These are phyloP conservation scores for Arge pagana DNA, from an alignment of 2,888 invertebrate genomes.

Conservation along the genomic window DNA sequence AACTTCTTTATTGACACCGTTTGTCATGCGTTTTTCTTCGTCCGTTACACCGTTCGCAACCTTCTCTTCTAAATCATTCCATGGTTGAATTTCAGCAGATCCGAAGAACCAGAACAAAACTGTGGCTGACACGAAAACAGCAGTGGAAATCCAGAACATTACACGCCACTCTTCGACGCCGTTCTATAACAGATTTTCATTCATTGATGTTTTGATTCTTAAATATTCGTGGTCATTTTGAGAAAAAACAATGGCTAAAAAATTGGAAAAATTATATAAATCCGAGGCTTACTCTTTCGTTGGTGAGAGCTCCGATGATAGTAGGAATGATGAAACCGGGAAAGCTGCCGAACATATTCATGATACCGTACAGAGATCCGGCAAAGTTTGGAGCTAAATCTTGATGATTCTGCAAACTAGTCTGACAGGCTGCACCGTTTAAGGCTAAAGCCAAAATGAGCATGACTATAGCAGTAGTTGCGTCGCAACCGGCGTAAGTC, in stretches of 20 bases:
- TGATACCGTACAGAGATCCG: constrained; percentile 54
- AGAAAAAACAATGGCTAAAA: neutral
- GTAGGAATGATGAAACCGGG: constrained; percentile 54
- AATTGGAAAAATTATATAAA: neutral
- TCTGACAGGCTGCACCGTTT: constrained; percentile 55
- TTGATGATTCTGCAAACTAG: constrained; percentile 54
- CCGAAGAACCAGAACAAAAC: constrained; percentile 73
- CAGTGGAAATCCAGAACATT: constrained; percentile 74
- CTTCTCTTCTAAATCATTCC: constrained; percentile 65
- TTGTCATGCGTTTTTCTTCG: constrained; percentile 45
- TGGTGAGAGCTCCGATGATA: constrained; percentile 48
- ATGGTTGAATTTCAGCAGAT: constrained; percentile 71
- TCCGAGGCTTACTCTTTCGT: constrained; percentile 42
- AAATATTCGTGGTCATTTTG: too few species aligned
- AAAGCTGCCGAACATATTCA: constrained; percentile 55
- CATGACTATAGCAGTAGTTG: constrained; percentile 45
- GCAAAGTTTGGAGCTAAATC: constrained; percentile 56
- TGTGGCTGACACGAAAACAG: constrained; percentile 71
- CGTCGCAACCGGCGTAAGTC: constrained; percentile 51
- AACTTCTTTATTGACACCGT: constrained; percentile 22
- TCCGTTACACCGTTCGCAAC: constrained; percentile 32
- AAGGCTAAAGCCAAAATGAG: constrained; percentile 47
- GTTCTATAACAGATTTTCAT: constrained; percentile 62
- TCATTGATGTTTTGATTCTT: constrained; percentile 3
- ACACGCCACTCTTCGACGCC: constrained; percentile 77